These are phyloP conservation scores for Struthio camelus DNA, from an alignment of 2,113 vertebrate genomes.

Conservation along the genomic window DNA sequence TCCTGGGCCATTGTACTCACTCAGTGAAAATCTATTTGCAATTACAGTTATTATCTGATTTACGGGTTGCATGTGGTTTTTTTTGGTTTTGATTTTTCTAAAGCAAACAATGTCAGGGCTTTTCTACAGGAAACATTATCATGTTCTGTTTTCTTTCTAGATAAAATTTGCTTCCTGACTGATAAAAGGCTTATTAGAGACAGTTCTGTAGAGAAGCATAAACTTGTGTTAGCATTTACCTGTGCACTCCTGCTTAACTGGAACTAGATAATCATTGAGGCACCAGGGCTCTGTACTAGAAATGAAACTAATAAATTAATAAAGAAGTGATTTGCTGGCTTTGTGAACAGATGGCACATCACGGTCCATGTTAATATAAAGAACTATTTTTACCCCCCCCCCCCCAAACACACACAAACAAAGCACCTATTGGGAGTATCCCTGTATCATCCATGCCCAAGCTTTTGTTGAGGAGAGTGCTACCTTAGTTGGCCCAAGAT, in stretches of 20 bases:
- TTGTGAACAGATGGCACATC: neutral
- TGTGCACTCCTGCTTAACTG: neutral
- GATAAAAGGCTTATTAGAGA: neutral
- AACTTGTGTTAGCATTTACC: neutral
- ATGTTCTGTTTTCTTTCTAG: neutral
- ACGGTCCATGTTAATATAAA: neutral
- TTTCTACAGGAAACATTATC: neutral
- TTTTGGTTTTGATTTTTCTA: no score
- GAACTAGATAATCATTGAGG: neutral
- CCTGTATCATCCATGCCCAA: neutral
- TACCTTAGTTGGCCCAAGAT: neutral
- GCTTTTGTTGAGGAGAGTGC: neutral
- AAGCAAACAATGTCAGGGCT: neutral
- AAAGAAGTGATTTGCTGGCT: neutral
- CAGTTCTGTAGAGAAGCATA: neutral
- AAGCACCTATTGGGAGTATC: neutral
- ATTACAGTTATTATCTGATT: no score
- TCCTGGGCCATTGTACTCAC: neutral
- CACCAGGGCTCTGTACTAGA: neutral
- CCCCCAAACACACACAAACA: neutral
- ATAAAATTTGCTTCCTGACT: neutral
- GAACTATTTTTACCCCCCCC: neutral
- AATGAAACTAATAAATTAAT: neutral
- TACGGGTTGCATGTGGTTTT: no score
- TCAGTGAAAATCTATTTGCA: no score